These are phyloP conservation scores for Epirrhoe tristata DNA, from an alignment of 2,888 invertebrate genomes.

Conservation along the genomic window DNA sequence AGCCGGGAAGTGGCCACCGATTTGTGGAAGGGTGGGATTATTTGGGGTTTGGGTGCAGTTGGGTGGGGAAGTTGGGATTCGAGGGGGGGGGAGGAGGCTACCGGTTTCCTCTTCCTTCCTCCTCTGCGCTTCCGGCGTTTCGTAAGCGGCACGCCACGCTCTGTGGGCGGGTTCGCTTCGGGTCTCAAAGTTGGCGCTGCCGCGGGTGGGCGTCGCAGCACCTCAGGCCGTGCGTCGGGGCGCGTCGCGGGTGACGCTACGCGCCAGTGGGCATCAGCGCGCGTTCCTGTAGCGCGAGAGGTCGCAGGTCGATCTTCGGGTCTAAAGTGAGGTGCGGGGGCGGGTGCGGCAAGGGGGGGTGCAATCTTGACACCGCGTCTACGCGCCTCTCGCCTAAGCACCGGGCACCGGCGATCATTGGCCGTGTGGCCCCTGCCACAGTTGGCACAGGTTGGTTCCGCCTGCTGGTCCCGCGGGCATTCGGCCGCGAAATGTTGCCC, in stretches of 20 bases:
- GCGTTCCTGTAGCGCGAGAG: too few relatives aligned
- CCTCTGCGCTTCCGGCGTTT: neutral
- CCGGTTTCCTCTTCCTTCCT: neutral
- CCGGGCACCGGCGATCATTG: conserved; percentile 22
- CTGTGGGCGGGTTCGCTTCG: neutral
- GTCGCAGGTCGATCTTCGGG: too few relatives aligned
- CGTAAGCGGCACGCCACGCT: neutral
- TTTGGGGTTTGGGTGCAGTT: neutral
- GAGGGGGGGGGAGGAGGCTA: neutral
- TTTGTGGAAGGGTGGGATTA: too few relatives aligned
- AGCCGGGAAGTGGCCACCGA: too few relatives aligned
- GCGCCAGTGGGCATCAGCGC: neutral
- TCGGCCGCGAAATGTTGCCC: conserved; percentile 11
- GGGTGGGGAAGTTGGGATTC: neutral
- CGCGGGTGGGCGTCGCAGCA: neutral
- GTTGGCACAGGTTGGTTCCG: conserved; percentile 34
- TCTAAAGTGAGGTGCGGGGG: too few relatives aligned
- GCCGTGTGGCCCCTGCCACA: conserved; percentile 30
- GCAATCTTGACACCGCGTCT: conserved; percentile 1
- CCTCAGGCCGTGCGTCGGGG: neutral
- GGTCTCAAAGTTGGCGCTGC: neutral
- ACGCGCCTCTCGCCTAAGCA: conserved; percentile 10
- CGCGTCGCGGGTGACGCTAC: neutral
- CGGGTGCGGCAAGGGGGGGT: neutral
- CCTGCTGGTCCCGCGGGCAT: neutral